Evolutionary conservation across 1,140 invertebrate species (phyloP).

Genomic region (Drosophila trapezifrons): DNA sequence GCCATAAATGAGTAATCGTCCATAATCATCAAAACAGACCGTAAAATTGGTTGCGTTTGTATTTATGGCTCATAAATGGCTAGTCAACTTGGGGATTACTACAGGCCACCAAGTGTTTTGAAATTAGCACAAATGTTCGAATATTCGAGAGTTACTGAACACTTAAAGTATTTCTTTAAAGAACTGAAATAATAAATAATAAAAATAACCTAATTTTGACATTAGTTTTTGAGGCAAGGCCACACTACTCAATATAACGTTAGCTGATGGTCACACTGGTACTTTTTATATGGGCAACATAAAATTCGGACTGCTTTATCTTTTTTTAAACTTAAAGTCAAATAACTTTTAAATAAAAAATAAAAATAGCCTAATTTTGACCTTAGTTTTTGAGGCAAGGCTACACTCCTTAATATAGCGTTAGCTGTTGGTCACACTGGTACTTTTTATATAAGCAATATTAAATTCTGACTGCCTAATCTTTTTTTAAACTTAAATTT

Average conservation of each 20-base stretch:
- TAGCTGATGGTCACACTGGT: neutral
- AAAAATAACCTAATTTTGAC: neutral
- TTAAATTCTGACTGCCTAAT: neutral
- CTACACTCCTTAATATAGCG: neutral
- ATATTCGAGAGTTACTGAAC: no score
- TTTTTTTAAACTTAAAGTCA: neutral
- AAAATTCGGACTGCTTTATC: neutral
- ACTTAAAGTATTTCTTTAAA: neutral
- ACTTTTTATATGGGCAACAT: neutral
- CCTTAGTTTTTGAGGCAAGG: neutral
- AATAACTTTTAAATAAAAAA: neutral
- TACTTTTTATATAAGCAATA: neutral
- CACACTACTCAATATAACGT: neutral
- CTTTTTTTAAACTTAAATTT: neutral
- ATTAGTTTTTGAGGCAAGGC: neutral
- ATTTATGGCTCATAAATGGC: constrained; percentile 19
- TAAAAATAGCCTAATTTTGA: no score
- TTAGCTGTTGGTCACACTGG: neutral
- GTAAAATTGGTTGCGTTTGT: constrained; percentile 6
- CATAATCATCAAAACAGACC: constrained; percentile 30
- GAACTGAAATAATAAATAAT: neutral
- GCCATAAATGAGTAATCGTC: constrained; percentile 26
- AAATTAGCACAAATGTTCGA: neutral
- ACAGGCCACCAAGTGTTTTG: neutral
- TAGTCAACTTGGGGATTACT: neutral